These are phyloP conservation scores for Hermetia illucens DNA, from an alignment of 1,140 invertebrate genomes.

Conservation along the genomic window DNA sequence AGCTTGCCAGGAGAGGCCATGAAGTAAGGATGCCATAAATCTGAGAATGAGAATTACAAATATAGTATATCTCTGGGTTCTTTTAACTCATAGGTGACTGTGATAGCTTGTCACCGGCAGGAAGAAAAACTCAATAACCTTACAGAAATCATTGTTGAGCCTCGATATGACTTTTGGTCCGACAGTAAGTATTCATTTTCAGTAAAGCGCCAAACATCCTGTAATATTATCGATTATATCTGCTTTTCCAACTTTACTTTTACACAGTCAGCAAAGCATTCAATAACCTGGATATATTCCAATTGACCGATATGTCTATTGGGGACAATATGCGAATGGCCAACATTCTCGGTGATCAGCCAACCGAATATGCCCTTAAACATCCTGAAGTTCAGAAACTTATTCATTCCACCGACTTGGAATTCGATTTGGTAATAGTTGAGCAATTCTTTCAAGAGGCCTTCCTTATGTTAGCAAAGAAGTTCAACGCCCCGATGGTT, in stretches of 20 bases:
- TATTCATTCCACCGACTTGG: slow-evolving; percentile 12
- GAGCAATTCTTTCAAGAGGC: slow-evolving; percentile 33
- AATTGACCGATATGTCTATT: slow-evolving; percentile 10
- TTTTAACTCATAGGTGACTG: no score
- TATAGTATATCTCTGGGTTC: no score
- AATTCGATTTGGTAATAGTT: slow-evolving; percentile 33
- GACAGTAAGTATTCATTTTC: slow-evolving; percentile 14
- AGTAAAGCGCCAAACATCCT: background rate
- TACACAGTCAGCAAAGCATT: slow-evolving; percentile 7
- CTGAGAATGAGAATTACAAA: no score
- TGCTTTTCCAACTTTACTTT: slow-evolving; percentile 12
- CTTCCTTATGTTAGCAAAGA: slow-evolving; percentile 24
- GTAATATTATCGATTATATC: background rate
- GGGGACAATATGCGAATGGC: slow-evolving; percentile 13
- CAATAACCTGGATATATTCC: slow-evolving; percentile 12
- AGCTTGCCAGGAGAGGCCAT: slow-evolving; percentile 22
- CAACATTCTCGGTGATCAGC: slow-evolving; percentile 12
- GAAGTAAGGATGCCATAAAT: no score
- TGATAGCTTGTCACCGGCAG: slow-evolving; percentile 18
- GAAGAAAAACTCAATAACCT: slow-evolving; percentile 17
- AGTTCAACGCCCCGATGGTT: slow-evolving; percentile 29
- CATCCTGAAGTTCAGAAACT: slow-evolving; percentile 13
- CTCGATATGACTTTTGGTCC: slow-evolving; percentile 20
- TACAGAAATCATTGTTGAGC: slow-evolving; percentile 15
- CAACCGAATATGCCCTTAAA: slow-evolving; percentile 18